phyloP scores from a whole-genome alignment of 2,113 vertebrate species.

The Eulemur macaco region DNA sequence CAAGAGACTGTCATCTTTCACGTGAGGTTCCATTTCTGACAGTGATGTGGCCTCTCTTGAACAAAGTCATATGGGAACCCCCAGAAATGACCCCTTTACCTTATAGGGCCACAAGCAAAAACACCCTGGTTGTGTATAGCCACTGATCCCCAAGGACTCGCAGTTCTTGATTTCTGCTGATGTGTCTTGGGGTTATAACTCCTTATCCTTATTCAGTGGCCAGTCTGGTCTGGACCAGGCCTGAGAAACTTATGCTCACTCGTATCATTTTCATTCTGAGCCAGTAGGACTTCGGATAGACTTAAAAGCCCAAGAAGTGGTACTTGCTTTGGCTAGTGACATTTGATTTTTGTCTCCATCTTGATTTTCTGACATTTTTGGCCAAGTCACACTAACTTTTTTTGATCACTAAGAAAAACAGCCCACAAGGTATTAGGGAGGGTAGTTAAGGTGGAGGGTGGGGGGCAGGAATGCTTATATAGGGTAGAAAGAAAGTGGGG shows the following conservation, averaged over 20 bases:
- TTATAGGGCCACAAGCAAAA: slow-evolving; percentile 44
- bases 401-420: slow-evolving; percentile 58
- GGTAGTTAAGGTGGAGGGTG: background rate
- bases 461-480: slow-evolving; percentile 46
- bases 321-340: slow-evolving; percentile 58
- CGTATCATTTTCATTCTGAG: slow-evolving; percentile 64
- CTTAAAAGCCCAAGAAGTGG: slow-evolving; percentile 55
- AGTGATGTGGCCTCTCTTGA: slow-evolving; percentile 23
- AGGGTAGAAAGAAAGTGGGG: slow-evolving; percentile 58
- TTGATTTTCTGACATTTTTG: slow-evolving; percentile 63
- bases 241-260: slow-evolving; percentile 42
- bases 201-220: background rate
- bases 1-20: slow-evolving; percentile 47
- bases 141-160: slow-evolving; percentile 47
- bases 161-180: slow-evolving; percentile 43
- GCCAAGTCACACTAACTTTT: slow-evolving; percentile 56
- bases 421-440: slow-evolving; percentile 54
- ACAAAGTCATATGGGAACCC: slow-evolving; percentile 20
- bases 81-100: slow-evolving; percentile 40
- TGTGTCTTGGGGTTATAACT: slow-evolving; percentile 50
- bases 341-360: slow-evolving; percentile 65
- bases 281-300: slow-evolving; percentile 41
- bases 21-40: slow-evolving; percentile 45
- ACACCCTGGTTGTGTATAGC: slow-evolving; percentile 39
- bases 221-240: slow-evolving; percentile 42